phyloP scores from a whole-genome alignment of 2,113 vertebrate species.

The Pterocles gutturalis region DNA sequence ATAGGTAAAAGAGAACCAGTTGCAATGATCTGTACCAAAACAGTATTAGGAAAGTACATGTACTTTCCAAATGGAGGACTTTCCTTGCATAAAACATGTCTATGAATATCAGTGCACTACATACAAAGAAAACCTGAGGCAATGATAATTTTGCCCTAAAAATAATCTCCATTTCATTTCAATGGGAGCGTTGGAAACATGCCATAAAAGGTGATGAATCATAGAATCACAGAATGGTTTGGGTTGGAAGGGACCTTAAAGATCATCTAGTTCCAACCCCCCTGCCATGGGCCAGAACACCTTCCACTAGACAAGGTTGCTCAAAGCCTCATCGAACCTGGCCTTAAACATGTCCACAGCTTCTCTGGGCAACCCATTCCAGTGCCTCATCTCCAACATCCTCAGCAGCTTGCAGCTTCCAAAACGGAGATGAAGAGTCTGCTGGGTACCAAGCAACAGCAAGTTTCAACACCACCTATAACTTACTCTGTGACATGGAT shows the following conservation, averaged over 20 bases:
- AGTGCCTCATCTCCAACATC: too few relatives aligned
- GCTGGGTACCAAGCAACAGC: accelerated
- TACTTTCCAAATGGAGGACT: background rate
- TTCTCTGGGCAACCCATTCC: too few relatives aligned
- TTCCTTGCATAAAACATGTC: background rate
- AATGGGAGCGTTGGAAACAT: background rate
- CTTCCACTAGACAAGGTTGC: too few relatives aligned
- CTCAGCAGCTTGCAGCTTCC: background rate
- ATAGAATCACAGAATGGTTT: too few relatives aligned
- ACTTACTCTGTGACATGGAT: background rate
- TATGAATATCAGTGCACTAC: background rate
- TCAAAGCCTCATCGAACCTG: too few relatives aligned
- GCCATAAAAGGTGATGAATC: background rate
- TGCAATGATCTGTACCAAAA: background rate
- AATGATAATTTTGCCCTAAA: constrained; percentile 57
- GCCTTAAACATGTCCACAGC: too few relatives aligned
- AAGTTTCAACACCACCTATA: background rate
- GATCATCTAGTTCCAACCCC: too few relatives aligned
- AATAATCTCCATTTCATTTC: constrained; percentile 67
- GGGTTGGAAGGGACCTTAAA: too few relatives aligned
- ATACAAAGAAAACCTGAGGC: constrained; percentile 16
- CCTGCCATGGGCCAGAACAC: too few relatives aligned
- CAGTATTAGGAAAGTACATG: background rate
- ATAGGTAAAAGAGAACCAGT: background rate
- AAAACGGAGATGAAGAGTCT: constrained; percentile 4